Evolutionary conservation across 1,140 invertebrate species (phyloP).

Genomic region (Diabrotica virgifera): DNA sequence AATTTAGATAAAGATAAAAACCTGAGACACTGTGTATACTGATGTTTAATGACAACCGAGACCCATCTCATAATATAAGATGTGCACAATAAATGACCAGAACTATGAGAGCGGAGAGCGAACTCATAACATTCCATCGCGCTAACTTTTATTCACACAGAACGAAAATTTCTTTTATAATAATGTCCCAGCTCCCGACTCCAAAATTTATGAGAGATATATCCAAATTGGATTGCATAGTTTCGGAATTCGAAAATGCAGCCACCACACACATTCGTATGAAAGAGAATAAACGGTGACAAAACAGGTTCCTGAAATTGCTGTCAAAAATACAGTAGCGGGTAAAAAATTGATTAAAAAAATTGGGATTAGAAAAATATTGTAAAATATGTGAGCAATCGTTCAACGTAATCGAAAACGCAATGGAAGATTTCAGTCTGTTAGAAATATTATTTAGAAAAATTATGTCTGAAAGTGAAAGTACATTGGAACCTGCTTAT

Average conservation of each 20-base stretch:
- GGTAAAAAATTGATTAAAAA: neutral
- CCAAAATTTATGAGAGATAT: slow-evolving; percentile 38
- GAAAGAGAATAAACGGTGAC: slow-evolving; percentile 24
- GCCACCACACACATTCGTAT: slow-evolving; percentile 31
- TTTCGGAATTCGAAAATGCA: slow-evolving; percentile 14
- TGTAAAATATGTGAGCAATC: too few relatives aligned
- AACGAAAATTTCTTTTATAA: slow-evolving; percentile 28
- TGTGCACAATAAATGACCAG: neutral
- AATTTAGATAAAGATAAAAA: too few relatives aligned
- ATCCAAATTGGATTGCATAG: slow-evolving; percentile 35
- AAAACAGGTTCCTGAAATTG: slow-evolving; percentile 38
- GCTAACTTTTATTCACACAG: slow-evolving; percentile 33
- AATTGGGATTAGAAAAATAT: too few relatives aligned
- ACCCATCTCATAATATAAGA: too few relatives aligned
- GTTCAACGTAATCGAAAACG: too few relatives aligned
- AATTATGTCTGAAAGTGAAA: too few relatives aligned
- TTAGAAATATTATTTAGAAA: too few relatives aligned
- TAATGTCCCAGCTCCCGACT: slow-evolving; percentile 30
- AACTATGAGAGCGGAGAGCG: neutral
- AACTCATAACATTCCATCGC: slow-evolving; percentile 33
- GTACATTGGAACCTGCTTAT: too few relatives aligned
- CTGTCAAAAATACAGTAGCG: slow-evolving; percentile 29
- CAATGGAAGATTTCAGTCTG: too few relatives aligned
- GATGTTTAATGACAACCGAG: too few relatives aligned
- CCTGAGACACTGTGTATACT: too few relatives aligned